These are phyloP conservation scores for Nephrotoma appendiculata DNA, from an alignment of 2,888 invertebrate genomes.

Conservation along the genomic window DNA sequence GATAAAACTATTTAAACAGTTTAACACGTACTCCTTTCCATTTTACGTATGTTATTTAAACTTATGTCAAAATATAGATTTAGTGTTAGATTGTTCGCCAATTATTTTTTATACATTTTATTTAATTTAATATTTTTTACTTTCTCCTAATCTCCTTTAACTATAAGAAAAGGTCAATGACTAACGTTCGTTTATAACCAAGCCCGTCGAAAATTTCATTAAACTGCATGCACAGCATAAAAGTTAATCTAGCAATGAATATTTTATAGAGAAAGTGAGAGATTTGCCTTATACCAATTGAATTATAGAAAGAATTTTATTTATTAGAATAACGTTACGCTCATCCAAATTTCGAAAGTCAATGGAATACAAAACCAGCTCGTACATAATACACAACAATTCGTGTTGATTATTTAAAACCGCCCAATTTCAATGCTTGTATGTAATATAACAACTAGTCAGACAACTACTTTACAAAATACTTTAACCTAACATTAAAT, in stretches of 20 bases:
- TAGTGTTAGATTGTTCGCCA: background rate
- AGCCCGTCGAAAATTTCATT: background rate
- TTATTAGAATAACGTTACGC: background rate
- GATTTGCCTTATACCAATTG: background rate
- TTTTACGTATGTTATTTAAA: no score
- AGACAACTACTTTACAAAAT: background rate
- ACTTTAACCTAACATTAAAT: background rate
- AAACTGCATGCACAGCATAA: background rate
- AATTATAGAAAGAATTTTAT: background rate
- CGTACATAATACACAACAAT: background rate
- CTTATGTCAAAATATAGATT: background rate
- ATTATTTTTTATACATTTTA: background rate
- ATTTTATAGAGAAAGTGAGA: background rate
- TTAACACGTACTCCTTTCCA: no score
- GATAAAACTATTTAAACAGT: no score
- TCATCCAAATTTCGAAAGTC: background rate
- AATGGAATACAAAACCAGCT: background rate
- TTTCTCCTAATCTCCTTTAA: background rate
- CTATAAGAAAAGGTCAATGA: background rate
- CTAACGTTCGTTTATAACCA: background rate
- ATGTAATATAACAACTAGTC: background rate
- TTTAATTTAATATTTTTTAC: background rate
- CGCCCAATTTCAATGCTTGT: background rate
- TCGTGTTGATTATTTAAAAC: background rate
- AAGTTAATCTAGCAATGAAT: background rate